Evolutionary conservation across 1,140 invertebrate species (phyloP), one percentile per base, ranked within the genome.

Genomic region (Akabosia matsudoensis): DNA sequence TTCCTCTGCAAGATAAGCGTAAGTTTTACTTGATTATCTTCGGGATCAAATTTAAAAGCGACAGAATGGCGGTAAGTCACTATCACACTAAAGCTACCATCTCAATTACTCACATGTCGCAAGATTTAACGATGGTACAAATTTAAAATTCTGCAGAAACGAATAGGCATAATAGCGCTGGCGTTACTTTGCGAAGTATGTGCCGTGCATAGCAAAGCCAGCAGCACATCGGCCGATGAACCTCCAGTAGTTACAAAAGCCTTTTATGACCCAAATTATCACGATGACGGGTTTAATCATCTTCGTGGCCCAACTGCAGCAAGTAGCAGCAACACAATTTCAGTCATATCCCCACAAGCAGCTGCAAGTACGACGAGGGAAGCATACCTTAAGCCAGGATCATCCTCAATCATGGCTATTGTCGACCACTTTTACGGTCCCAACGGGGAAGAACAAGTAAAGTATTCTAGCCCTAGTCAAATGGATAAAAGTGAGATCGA

Each of bases 191-290:
- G n/a, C n/a, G n/a, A n/a, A n/a, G n/a, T n/a, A n/a, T n/a, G n/a
- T n/a, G n/a, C n/a, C n/a, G 37, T 45, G 37, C 37, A 45, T 10
- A 45, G 7, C 18, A 45, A 45, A 7, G 37, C 37, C 37, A 45
- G 18, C 7, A 18, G 7, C 18, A 10, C 37, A 45, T 45, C 37
- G 18, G 7, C 37, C 7, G 37, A 67, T 67, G 61, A 67, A 14
- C 24, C 28, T 30, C 61, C 61, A 2, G 7, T 30, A 7, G 28
- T 67, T 7, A 67, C 61, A 4, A 2, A 4, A 67, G 31, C 7
- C 28, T 67, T 67, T 67, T 67, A 67, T 31, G 61, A 67, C 31
- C 61, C 61, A 2, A 28, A 67, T 31, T 67, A 67, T 30, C 61
- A 67, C 61, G 61, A 67, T 31, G 26, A 31, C 30, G 61, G 61